Evolutionary conservation across 2,113 vertebrate species (phyloP).

Genomic region (Scomber colias): DNA sequence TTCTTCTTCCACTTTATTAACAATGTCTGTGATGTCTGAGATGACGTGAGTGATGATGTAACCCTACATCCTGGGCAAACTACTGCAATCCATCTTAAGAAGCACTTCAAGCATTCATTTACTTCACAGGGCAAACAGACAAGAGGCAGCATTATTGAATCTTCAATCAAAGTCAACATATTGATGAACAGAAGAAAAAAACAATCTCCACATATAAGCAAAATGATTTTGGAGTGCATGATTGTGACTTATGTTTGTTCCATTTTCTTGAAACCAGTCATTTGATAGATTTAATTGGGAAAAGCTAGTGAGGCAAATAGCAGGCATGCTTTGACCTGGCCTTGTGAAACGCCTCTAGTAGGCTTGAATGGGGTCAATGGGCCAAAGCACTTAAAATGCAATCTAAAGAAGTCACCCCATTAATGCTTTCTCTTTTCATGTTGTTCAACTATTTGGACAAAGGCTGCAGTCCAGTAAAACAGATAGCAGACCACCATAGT

Average conservation of each 20-base stretch:
- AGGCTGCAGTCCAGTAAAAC: background rate
- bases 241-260: background rate
- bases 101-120: slow-evolving; percentile 20
- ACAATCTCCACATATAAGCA: background rate
- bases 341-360: background rate
- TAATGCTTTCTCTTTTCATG: background rate
- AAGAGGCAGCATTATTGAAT: background rate
- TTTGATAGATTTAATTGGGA: slow-evolving; percentile 17
- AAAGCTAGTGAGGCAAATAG: background rate
- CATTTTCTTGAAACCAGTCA: background rate
- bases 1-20: slow-evolving; percentile 33
- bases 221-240: background rate
- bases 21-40: slow-evolving; percentile 18
- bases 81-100: slow-evolving; percentile 33
- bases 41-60: slow-evolving; percentile 31
- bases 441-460: background rate
- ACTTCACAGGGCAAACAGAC: background rate
- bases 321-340: background rate
- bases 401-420: slow-evolving; percentile 20
- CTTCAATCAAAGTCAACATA: slow-evolving; percentile 28
- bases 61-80: slow-evolving; percentile 3
- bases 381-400: slow-evolving; percentile 19
- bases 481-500: background rate
- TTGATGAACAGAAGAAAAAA: background rate
- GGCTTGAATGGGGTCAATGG: slow-evolving; percentile 1